Evolutionary conservation across 2,113 vertebrate genomes (phyloP).

Genomic region (Natator depressus): DNA sequence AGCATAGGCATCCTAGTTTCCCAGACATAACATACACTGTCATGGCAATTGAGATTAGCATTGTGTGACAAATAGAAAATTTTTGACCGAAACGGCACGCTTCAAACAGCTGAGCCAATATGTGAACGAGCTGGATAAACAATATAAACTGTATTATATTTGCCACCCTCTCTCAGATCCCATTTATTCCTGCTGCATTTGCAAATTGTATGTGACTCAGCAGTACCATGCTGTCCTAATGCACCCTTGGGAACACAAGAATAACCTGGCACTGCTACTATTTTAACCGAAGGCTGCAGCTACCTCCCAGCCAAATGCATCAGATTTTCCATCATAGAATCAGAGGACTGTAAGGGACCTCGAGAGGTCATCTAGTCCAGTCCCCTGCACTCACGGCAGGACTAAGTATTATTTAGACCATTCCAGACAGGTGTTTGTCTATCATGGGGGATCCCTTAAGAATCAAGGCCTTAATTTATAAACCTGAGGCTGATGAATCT

Average conservation of each 20-base stretch:
- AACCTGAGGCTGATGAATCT: background rate
- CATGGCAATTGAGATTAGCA: conserved; percentile 32
- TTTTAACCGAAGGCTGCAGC: conserved; percentile 7
- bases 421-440: background rate
- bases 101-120: conserved; percentile 42
- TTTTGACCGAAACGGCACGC: conserved; percentile 6
- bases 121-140: conserved; percentile 28
- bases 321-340: background rate
- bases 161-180: conserved; percentile 36
- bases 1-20: background rate
- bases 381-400: too few species aligned
- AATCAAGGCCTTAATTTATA: background rate
- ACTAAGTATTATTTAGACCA: too few species aligned
- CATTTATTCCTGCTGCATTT: conserved; percentile 39
- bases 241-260: background rate
- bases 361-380: too few species aligned
- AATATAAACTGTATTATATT: conserved; percentile 20
- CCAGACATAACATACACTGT: background rate
- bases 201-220: conserved; percentile 22
- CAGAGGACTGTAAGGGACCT: too few species aligned
- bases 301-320: background rate
- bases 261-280: background rate
- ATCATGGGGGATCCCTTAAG: background rate
- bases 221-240: accelerated
- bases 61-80: background rate